A percentile compares a stretch with the other conserved stretches of the same genome.
Evolutionary conservation across 2,113 vertebrate species (phyloP).

Genomic region (Echinops telfairi): DNA sequence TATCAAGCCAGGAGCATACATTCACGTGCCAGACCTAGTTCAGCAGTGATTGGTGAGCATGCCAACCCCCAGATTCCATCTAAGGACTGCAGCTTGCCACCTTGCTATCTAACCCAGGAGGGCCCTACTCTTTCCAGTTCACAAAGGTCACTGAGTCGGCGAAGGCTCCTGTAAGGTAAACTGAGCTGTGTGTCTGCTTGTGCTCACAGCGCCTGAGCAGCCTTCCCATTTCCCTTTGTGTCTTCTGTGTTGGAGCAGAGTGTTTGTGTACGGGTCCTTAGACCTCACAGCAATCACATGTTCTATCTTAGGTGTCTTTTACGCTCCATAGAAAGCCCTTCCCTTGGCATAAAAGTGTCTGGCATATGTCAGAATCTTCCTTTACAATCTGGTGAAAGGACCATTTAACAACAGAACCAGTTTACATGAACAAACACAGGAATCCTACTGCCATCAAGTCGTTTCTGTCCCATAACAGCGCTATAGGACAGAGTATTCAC

Average conservation of each 20-base stretch:
- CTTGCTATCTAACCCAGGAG: too few species aligned
- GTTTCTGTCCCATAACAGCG: too few species aligned
- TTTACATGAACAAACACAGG: too few species aligned
- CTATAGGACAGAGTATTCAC: too few species aligned
- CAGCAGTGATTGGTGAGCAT: background rate
- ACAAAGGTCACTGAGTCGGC: background rate
- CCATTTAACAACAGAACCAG: background rate
- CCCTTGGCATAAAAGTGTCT: background rate
- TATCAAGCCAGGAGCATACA: background rate
- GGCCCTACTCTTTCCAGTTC: background rate
- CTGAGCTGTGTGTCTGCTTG: background rate
- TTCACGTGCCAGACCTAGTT: background rate
- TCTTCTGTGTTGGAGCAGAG: background rate
- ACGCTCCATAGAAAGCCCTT: constrained; percentile 1
- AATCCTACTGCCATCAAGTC: too few species aligned
- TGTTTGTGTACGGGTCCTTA: background rate
- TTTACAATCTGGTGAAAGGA: background rate
- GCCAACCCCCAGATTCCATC: background rate
- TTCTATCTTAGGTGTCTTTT: constrained; percentile 26
- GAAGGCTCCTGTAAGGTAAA: background rate
- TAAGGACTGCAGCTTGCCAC: too few species aligned
- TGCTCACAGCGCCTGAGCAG: background rate
- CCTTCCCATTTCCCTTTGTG: background rate
- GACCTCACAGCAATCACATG: constrained; percentile 6
- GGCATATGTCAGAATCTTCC: background rate